Conservation (phyloP, 2,113 vertebrate genomes). For the Anolis carolinensis region DNA sequence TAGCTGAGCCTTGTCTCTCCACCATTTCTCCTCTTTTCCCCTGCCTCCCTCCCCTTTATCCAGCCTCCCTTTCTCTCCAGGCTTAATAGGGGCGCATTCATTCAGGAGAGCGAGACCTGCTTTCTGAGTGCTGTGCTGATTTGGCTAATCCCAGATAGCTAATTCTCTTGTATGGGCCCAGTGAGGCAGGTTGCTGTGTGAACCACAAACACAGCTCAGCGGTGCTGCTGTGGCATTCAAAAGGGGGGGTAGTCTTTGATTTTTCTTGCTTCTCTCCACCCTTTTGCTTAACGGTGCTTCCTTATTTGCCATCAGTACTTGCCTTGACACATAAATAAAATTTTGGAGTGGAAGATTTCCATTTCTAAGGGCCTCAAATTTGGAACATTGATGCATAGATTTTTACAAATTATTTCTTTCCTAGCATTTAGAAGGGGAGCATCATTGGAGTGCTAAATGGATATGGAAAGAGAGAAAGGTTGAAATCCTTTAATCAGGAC, state of each 20-base stretch:
- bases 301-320: not conserved
- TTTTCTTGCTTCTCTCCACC: not conserved
- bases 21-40: too few relatives aligned
- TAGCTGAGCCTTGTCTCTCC: not conserved
- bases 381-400: not conserved
- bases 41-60: too few relatives aligned
- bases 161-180: not conserved
- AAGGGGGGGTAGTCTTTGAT: not conserved
- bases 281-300: not conserved
- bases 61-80: not conserved
- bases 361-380: not conserved
- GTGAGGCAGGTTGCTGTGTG: not conserved
- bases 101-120: not conserved
- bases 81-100: not conserved
- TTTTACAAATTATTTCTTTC: too few relatives aligned
- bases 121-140: not conserved
- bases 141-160: not conserved
- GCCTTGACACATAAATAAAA: not conserved
- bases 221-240: not conserved
- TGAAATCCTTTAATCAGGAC: not conserved
- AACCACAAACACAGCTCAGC: not conserved
- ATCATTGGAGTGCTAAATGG: not conserved
- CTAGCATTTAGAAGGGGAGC: not conserved
- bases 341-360: too few relatives aligned
- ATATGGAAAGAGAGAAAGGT: not conserved